Conservation (phyloP, 92 coral and sea anemone species). For the Plumapathes pennacea region DNA sequence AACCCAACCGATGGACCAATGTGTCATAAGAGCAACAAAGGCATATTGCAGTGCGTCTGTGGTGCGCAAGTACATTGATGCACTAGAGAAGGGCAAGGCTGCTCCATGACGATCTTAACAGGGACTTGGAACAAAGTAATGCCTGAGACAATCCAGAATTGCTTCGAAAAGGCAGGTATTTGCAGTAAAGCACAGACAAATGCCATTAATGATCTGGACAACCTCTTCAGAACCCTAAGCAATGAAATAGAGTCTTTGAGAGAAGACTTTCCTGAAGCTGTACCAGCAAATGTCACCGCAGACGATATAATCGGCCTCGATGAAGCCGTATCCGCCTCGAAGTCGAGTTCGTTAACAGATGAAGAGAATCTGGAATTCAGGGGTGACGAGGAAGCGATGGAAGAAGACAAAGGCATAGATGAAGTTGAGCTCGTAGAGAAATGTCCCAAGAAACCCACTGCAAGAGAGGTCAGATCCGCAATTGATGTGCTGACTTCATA, state of each 20-base stretch:
- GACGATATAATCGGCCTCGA: constrained; percentile 28
- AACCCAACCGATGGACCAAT: constrained; percentile 67
- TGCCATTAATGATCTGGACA: constrained; percentile 53
- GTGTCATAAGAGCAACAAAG: constrained; percentile 53
- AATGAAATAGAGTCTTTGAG: no score
- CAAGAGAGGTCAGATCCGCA: no score
- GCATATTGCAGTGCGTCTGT: constrained; percentile 60
- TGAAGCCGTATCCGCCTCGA: constrained; percentile 5
- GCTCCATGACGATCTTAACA: constrained; percentile 60
- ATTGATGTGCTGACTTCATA: no score
- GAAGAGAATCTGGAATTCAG: constrained; percentile 2
- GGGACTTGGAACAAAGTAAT: constrained; percentile 59
- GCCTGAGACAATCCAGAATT: constrained; percentile 35
- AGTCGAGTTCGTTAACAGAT: constrained; percentile 5
- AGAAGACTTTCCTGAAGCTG: constrained; percentile 12
- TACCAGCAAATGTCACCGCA: constrained; percentile 8
- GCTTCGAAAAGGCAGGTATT: constrained; percentile 54
- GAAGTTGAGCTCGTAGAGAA: no score
- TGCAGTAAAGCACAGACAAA: constrained; percentile 52
- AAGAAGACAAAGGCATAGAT: no score
- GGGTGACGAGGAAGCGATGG: no score
- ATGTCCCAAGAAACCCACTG: no score
- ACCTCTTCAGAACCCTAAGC: no score
- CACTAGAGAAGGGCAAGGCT: constrained; percentile 59
- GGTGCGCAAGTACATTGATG: constrained; percentile 60